Conservation (phyloP, 2,797 vertebrate species). For the Pantherophis vulpinus region DNA sequence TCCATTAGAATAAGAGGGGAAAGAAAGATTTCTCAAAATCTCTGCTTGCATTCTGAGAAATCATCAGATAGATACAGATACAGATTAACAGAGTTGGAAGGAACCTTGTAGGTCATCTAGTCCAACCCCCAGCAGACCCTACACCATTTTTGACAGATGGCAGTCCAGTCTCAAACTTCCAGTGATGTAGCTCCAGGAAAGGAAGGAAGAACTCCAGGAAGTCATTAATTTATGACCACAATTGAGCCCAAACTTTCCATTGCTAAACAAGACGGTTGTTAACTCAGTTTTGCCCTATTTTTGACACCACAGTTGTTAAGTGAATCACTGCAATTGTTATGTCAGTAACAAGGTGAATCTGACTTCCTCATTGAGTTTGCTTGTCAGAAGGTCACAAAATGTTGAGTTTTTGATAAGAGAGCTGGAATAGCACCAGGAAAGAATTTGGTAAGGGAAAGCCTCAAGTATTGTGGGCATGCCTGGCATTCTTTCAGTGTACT, state of each 20-base stretch:
- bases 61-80: background rate
- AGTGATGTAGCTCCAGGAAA: background rate
- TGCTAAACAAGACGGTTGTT: background rate
- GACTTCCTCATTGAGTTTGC: background rate
- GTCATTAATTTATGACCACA: background rate
- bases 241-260: background rate
- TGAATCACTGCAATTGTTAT: background rate
- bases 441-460: background rate
- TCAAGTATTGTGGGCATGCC: background rate
- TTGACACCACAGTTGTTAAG: background rate
- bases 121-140: too few species aligned
- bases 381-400: background rate
- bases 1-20: background rate
- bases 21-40: background rate
- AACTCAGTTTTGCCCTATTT: background rate
- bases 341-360: background rate
- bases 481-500: background rate
- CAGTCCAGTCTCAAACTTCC: too few species aligned
- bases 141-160: too few species aligned
- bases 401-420: background rate
- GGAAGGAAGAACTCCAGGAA: background rate
- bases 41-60: background rate
- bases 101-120: too few species aligned
- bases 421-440: background rate
- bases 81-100: too few species aligned